Conservation (phyloP, 1,140 invertebrate genomes). For the Heterodera carotae region DNA sequence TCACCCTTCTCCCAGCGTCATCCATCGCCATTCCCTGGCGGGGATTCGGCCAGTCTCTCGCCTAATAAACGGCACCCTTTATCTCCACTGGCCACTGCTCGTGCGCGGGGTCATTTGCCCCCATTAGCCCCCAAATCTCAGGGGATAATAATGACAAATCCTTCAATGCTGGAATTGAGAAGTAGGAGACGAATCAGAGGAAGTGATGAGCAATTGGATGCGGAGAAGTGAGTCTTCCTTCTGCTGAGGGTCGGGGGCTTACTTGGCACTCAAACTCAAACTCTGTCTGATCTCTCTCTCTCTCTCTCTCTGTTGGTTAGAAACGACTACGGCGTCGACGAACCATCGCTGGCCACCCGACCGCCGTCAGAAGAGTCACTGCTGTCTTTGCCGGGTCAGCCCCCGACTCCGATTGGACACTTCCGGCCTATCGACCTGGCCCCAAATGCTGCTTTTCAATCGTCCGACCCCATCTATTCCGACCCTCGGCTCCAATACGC, state of each 20-base stretch:
- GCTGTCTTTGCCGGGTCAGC: slow-evolving; percentile 9
- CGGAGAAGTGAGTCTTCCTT: background rate
- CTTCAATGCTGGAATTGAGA: background rate
- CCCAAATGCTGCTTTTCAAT: background rate
- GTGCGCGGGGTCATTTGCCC: slow-evolving; percentile 8
- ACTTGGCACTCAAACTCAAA: background rate
- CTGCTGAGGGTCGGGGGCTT: background rate
- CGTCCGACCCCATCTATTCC: slow-evolving; percentile 20
- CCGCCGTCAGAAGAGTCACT: background rate
- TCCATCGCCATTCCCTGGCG: background rate
- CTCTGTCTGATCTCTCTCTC: background rate
- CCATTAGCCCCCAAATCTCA: slow-evolving; percentile 6
- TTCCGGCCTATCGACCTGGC: slow-evolving; percentile 10
- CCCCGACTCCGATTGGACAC: slow-evolving; percentile 16
- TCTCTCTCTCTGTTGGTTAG: background rate
- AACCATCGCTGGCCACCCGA: background rate
- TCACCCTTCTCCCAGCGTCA: slow-evolving; percentile 8
- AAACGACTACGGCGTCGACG: background rate
- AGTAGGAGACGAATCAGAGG: background rate
- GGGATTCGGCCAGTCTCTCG: background rate
- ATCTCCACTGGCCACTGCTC: background rate
- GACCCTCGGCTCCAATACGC: slow-evolving; percentile 43
- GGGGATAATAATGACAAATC: background rate
- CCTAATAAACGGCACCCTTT: slow-evolving; percentile 12
- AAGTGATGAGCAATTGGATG: background rate